phyloP scores from a whole-genome alignment of 2,797 vertebrate genomes.

The Lithobates pipiens region DNA sequence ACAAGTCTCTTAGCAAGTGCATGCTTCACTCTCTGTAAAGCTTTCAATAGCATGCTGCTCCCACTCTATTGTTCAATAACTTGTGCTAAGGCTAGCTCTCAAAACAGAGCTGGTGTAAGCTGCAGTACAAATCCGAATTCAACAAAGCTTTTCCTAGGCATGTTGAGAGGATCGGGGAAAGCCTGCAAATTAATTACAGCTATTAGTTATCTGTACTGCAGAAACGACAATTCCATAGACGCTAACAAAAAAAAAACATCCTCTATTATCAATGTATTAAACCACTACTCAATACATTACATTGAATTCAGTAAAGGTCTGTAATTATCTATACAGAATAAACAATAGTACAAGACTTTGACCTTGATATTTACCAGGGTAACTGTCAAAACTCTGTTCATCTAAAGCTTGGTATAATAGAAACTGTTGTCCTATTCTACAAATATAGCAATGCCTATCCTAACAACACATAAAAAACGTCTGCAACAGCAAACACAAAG shows the following conservation, averaged over 20 bases:
- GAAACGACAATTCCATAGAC: background rate
- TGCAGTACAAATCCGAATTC: slow-evolving; percentile 39
- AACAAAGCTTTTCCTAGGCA: slow-evolving; percentile 35
- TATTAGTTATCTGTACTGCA: slow-evolving; percentile 32
- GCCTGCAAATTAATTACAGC: slow-evolving; percentile 19
- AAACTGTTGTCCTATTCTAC: background rate
- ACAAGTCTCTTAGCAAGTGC: slow-evolving; percentile 32
- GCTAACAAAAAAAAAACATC: background rate
- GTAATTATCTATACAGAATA: background rate
- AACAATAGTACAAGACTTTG: too few relatives aligned
- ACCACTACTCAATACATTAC: background rate
- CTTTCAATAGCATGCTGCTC: slow-evolving; percentile 15
- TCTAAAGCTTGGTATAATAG: background rate
- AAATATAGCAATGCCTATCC: background rate
- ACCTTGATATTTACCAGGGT: background rate
- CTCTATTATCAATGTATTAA: background rate
- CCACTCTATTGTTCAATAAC: slow-evolving; percentile 31
- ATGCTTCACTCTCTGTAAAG: slow-evolving; percentile 9
- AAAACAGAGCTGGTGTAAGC: slow-evolving; percentile 10
- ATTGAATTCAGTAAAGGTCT: background rate
- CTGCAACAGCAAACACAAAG: background rate
- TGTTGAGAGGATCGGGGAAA: background rate
- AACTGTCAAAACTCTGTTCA: background rate
- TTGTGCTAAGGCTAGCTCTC: slow-evolving; percentile 13
- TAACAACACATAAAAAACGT: background rate